phyloP scores from a whole-genome alignment of 2,888 invertebrate species.

The Lobophora halterata region DNA sequence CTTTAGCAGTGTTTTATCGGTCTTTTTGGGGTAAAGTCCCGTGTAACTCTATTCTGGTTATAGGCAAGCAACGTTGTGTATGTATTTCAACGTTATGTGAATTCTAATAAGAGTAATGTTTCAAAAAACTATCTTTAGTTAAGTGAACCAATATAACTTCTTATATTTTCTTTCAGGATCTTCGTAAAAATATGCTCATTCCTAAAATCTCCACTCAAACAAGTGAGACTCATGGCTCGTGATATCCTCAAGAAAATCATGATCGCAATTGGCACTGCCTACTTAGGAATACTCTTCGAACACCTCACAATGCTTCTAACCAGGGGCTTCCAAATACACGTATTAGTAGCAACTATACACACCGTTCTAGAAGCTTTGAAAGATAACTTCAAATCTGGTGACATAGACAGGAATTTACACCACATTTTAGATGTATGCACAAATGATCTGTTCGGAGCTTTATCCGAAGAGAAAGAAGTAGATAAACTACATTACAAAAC shows the following conservation, averaged over 20 bases:
- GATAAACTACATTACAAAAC: constrained; percentile 90
- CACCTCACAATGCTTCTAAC: constrained; percentile 91
- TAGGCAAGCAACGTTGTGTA: too few species aligned
- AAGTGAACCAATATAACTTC: constrained; percentile 15
- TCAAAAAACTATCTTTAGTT: too few species aligned
- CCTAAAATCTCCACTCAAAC: constrained; percentile 92
- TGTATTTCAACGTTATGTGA: too few species aligned
- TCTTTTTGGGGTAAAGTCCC: too few species aligned
- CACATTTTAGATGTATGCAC: constrained; percentile 91
- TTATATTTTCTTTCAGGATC: constrained; percentile 77
- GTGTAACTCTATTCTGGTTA: too few species aligned
- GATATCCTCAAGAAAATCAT: constrained; percentile 97
- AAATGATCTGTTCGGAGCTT: constrained; percentile 92
- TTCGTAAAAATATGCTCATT: constrained; percentile 95
- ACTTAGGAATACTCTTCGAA: constrained; percentile 87
- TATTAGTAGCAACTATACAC: constrained; percentile 93
- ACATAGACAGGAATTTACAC: constrained; percentile 89
- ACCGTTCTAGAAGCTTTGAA: constrained; percentile 88
- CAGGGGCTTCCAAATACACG: constrained; percentile 96
- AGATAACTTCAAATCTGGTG: constrained; percentile 84
- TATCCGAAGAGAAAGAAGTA: constrained; percentile 96
- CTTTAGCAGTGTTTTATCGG: too few species aligned
- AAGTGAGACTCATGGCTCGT: constrained; percentile 91
- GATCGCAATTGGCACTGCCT: constrained; percentile 90
- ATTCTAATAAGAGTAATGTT: too few species aligned